A percentile compares a stretch with the other conserved stretches of the same genome.
Conservation (phyloP, 2,113 vertebrate species). For the Daphoenositta chrysoptera region DNA sequence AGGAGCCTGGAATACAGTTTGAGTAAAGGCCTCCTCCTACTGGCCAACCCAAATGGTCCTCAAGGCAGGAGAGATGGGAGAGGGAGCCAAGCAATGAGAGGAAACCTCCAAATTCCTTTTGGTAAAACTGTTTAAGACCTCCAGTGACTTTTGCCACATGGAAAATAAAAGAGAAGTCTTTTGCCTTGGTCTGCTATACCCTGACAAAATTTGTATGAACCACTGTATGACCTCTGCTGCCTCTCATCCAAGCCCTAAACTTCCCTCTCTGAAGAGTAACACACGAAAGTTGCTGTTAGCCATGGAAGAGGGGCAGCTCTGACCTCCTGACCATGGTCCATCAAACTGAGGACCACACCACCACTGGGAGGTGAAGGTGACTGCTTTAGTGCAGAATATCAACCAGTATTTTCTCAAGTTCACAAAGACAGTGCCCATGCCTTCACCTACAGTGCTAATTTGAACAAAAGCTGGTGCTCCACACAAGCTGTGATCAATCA, state of each 20-base stretch:
- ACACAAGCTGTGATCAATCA: neutral
- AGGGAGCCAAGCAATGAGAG: neutral
- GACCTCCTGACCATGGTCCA: neutral
- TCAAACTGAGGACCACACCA: neutral
- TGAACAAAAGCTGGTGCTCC: neutral
- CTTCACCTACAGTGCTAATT: neutral
- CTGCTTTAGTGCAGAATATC: neutral
- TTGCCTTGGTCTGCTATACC: neutral
- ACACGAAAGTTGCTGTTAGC: neutral
- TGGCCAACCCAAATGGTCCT: neutral
- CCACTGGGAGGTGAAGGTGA: neutral
- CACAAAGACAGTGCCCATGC: neutral
- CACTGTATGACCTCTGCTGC: neutral
- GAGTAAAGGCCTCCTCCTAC: neutral
- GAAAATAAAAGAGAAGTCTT: neutral
- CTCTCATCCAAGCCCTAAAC: neutral
- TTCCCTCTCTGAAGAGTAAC: neutral
- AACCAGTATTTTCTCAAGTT: neutral
- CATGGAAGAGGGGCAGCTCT: neutral
- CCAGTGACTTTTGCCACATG: neutral
- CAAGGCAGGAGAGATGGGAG: neutral
- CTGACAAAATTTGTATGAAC: neutral
- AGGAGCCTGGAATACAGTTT: neutral
- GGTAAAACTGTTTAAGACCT: neutral
- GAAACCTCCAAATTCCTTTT: neutral